Base-by-base conservation (phyloP, 2,113 vertebrate species). In the Festucalex cinctus region DNA sequence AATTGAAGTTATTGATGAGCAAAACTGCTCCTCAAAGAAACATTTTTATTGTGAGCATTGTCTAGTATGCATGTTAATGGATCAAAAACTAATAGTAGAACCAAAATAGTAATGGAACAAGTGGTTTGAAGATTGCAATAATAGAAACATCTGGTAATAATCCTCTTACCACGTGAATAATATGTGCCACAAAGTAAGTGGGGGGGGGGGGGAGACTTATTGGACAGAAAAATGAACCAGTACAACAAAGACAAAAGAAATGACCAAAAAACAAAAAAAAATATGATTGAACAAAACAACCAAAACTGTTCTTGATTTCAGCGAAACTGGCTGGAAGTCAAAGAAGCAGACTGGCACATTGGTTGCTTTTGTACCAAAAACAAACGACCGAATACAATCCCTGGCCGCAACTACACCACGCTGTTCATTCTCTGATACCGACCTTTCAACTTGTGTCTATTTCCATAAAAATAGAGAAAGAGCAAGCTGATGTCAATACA, bases 401-500 rank as follows among this genome's bases (percentile, higher is more conserved):
- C 26, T 8, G 9, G 20, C 22, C 20, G 37, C 60, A 62, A 49
- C 26, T n/a, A 20, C 46, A 48, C 49, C 16, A 66, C 36, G 71
- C 35, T 53, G n/a, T 10, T 12, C 39, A 68, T 32, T 74, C 62
- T 67, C 66, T 53, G 61, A 78, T 74, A 43, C 32, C 63, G 64
- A 83, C 82, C 83, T 82, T 70, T 86, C 80, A 88, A 82, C 83
- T 70, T 24, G 70, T 78, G 78, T 86, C 79, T 57, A 74, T 85
- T 90, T 84, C 84, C 80, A 77, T 73, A 75, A 70, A 67, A 35
- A 46, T 80, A 19, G 36, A 69, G 79, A 85, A 65, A 85, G 63
- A 79, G 84, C 83, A 88, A 85, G 81, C 77, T 91, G 89, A 91
- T 89, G 86, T 92, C 90, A 90, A 84, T 73, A 79, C 72, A 71